A percentile compares a stretch with the other conserved stretches of the same genome.
Conservation (phyloP, 2,113 vertebrate species). For the Sporophila hypoxantha region DNA sequence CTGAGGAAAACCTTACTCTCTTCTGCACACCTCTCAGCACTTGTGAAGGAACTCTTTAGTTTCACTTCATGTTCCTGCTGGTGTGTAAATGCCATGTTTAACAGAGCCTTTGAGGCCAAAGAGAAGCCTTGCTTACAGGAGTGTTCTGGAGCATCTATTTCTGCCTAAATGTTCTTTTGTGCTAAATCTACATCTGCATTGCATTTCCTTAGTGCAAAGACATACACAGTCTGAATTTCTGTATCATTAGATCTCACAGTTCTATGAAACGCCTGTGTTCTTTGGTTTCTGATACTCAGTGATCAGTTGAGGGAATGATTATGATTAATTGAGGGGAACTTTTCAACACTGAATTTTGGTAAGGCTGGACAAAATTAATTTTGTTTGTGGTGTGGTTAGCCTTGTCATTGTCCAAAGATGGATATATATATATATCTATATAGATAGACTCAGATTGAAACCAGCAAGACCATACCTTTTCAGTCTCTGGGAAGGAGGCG, state of each 20-base stretch:
- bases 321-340: background rate
- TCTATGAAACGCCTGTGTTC: background rate
- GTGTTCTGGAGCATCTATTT: background rate
- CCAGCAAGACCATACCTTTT: background rate
- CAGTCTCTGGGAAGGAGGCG: background rate
- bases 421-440: too few species aligned
- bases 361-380: background rate
- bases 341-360: background rate
- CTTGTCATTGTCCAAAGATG: background rate
- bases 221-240: background rate
- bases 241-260: background rate
- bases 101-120: background rate
- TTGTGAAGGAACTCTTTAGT: background rate
- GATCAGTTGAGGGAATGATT: background rate
- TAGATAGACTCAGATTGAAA: too few species aligned
- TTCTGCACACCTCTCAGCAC: background rate
- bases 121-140: background rate
- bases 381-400: background rate
- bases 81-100: accelerated
- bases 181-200: background rate
- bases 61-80: background rate
- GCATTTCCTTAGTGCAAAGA: background rate
- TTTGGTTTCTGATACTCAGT: background rate
- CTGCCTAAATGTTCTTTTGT: background rate
- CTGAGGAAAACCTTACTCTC: background rate